Percentiles rank a stretch among this genome's conserved stretches.
phyloP scores from a whole-genome alignment of 2,113 vertebrate genomes.

The Murina feae region DNA sequence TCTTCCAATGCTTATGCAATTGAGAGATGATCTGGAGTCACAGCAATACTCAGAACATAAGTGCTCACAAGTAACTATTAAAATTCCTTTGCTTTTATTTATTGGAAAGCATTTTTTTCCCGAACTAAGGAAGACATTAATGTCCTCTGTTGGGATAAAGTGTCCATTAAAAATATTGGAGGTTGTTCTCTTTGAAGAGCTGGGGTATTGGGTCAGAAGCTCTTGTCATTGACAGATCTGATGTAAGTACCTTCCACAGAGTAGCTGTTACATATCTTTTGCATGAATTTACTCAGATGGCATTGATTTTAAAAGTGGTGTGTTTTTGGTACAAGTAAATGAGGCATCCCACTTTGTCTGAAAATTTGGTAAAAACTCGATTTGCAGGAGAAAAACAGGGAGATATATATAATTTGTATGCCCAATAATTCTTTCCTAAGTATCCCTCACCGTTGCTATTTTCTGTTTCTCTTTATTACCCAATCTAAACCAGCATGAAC shows the following conservation, averaged over 20 bases:
- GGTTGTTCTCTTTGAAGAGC: background rate
- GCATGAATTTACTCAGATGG: background rate
- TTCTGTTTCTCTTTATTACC: background rate
- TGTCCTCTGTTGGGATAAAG: background rate
- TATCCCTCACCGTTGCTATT: background rate
- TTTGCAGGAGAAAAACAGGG: background rate
- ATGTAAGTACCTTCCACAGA: background rate
- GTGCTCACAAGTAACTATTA: background rate
- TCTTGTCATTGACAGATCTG: background rate
- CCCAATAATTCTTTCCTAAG: background rate
- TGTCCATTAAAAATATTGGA: background rate
- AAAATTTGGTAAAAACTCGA: background rate
- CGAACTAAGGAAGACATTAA: background rate
- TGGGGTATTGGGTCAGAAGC: background rate
- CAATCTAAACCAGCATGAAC: background rate
- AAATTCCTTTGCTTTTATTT: conserved; percentile 18
- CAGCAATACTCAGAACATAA: background rate
- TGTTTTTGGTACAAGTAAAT: background rate
- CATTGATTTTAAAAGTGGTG: background rate
- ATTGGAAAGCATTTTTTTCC: background rate
- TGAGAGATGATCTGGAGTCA: background rate
- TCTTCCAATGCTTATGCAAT: background rate
- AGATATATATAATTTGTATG: background rate
- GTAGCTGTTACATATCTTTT: background rate
- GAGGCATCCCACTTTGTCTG: background rate